A percentile compares a stretch with the other conserved stretches of the same genome.
phyloP scores from a whole-genome alignment of 2,113 vertebrate species.

The Pyxicephalus adspersus region DNA sequence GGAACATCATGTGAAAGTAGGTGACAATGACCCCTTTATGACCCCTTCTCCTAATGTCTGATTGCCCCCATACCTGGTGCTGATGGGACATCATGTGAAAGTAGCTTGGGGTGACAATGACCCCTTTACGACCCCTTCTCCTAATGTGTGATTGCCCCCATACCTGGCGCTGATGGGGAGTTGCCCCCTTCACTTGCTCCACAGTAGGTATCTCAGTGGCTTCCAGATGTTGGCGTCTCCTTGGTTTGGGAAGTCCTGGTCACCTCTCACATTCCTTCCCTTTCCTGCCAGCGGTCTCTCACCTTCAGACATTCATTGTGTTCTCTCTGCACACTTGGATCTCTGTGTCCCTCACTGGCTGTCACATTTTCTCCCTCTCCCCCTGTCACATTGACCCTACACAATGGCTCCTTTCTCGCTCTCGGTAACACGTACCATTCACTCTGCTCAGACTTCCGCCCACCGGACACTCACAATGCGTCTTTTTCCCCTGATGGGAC shows the following conservation, averaged over 20 bases:
- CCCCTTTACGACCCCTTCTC: no score
- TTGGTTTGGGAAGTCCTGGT: no score
- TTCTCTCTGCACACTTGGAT: neutral
- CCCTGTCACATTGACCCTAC: conserved; percentile 23
- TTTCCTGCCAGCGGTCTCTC: neutral
- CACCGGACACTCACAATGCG: conserved; percentile 52
- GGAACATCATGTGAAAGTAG: no score
- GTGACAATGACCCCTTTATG: no score
- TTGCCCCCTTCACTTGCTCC: no score
- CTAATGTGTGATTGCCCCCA: no score
- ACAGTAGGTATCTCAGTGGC: neutral
- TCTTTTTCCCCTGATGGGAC: conserved; percentile 45
- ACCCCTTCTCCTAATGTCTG: no score
- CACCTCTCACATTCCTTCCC: conserved; percentile 1
- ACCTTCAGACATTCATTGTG: neutral
- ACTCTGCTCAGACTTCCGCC: conserved; percentile 54
- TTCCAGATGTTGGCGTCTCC: neutral
- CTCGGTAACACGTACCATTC: conserved; percentile 55
- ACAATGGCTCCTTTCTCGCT: conserved; percentile 54
- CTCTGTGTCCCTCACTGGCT: neutral
- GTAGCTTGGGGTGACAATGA: no score
- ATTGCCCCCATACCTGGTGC: no score
- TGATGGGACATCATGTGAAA: no score
- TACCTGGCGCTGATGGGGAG: no score
- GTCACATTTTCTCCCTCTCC: conserved; percentile 39